Evolutionary conservation across 2,797 vertebrate genomes (phyloP).

Genomic region (Okamejei kenojei): DNA sequence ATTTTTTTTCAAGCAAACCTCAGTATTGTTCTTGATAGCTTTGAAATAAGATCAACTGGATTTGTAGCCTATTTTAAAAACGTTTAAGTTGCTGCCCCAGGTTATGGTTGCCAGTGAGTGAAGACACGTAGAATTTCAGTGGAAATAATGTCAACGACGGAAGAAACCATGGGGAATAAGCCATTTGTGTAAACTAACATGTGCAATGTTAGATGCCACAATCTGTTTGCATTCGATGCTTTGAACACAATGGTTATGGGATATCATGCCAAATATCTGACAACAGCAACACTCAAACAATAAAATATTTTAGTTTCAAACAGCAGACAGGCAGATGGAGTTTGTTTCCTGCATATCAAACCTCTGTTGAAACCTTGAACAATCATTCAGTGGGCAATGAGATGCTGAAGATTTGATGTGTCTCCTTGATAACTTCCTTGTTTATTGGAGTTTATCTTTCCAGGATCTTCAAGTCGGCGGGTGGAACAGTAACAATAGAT

Average conservation of each 20-base stretch:
- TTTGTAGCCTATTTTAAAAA: too few species aligned
- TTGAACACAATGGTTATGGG: not conserved
- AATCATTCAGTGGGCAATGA: not conserved
- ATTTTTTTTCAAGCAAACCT: not conserved
- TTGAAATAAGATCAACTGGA: not conserved
- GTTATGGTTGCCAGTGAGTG: not conserved
- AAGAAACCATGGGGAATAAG: conserved; percentile 4
- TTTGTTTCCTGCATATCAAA: not conserved
- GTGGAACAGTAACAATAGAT: not conserved
- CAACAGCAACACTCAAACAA: not conserved
- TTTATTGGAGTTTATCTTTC: not conserved
- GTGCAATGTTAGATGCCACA: not conserved
- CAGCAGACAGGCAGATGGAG: not conserved
- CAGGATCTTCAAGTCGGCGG: not conserved
- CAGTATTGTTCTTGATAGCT: not conserved
- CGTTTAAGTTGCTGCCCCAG: not conserved
- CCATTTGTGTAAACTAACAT: not conserved
- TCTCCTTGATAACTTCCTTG: not conserved
- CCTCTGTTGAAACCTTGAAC: not conserved
- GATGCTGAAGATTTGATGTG: not conserved
- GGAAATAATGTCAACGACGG: not conserved
- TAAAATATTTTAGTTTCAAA: not conserved
- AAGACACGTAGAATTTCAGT: not conserved
- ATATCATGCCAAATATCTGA: not conserved
- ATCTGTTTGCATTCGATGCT: not conserved